A percentile compares a stretch with the other conserved stretches of the same genome.
These are phyloP conservation scores for Alethe diademata DNA, from an alignment of 2,113 vertebrate genomes.

Conservation along the genomic window DNA sequence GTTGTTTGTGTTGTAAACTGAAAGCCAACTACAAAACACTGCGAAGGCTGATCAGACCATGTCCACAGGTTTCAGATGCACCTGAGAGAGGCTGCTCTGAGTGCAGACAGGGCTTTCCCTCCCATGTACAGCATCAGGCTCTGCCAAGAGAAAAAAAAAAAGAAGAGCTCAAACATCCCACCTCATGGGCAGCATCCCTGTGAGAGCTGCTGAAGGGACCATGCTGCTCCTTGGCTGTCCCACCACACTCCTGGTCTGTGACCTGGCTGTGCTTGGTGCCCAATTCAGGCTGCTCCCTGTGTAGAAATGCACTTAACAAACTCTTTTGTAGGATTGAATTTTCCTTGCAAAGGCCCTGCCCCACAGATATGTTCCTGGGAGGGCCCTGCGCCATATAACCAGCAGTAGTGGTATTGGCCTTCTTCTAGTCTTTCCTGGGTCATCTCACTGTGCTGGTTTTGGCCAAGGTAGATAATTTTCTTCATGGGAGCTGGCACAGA, in stretches of 20 bases:
- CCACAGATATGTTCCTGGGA: fast-evolving
- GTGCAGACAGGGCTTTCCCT: neutral
- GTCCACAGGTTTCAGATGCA: neutral
- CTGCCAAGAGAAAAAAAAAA: neutral
- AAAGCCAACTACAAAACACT: neutral
- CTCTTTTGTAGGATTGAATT: fast-evolving
- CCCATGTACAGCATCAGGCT: neutral
- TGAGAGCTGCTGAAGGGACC: fast-evolving
- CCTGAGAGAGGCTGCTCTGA: neutral
- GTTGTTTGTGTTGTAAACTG: neutral
- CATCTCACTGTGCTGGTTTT: neutral
- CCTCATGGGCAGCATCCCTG: fast-evolving
- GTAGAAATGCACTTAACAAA: neutral
- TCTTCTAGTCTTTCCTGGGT: neutral
- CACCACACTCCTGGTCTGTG: fast-evolving
- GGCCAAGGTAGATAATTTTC: neutral
- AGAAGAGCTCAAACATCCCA: neutral
- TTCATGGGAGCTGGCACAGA: neutral
- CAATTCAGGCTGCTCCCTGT: fast-evolving
- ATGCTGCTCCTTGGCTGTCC: neutral
- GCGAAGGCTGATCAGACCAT: neutral
- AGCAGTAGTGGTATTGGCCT: fast-evolving
- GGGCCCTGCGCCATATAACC: fast-evolving
- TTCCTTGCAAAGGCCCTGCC: neutral
- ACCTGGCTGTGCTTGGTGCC: neutral